Conservation (phyloP, 1,140 invertebrate species). For the Euglossa dilemma region DNA sequence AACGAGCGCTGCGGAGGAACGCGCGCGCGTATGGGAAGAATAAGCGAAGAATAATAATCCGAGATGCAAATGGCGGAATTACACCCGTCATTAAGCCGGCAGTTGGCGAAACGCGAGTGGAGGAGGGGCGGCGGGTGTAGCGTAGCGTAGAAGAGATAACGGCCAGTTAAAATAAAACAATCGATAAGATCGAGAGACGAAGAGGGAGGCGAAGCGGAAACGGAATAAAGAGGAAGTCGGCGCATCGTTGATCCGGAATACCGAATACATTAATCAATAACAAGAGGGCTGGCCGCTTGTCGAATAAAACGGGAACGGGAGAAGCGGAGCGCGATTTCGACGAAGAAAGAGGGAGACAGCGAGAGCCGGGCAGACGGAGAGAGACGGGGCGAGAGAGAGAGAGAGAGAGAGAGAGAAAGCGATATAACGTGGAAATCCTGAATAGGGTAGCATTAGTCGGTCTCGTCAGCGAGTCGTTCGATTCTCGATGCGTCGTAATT, state of each 20-base stretch:
- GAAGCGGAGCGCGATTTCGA: constrained; percentile 52
- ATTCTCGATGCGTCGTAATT: constrained; percentile 65
- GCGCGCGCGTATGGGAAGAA: too few species aligned
- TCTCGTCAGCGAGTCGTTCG: constrained; percentile 46
- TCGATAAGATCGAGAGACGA: constrained; percentile 59
- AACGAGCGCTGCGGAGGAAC: not conserved
- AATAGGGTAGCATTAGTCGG: constrained; percentile 59
- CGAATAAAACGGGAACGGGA: constrained; percentile 49
- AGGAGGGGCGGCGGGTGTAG: constrained; percentile 9
- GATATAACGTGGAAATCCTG: constrained; percentile 52
- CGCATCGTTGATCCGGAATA: constrained; percentile 66
- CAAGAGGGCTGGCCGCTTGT: constrained; percentile 48
- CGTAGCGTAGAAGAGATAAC: constrained; percentile 52
- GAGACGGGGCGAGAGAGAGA: constrained; percentile 14
- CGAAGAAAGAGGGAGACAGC: constrained; percentile 17
- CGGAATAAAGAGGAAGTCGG: constrained; percentile 41
- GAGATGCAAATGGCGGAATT: constrained; percentile 34
- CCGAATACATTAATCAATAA: constrained; percentile 69
- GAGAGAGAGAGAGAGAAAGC: constrained; percentile 9
- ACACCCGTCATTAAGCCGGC: constrained; percentile 36
- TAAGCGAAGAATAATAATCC: constrained; percentile 16
- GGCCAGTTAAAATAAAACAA: constrained; percentile 63
- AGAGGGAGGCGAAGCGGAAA: not conserved
- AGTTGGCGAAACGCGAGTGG: constrained; percentile 42
- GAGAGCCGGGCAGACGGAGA: not conserved